Base-by-base conservation (phyloP, 2,888 invertebrate genomes). In the Synanthedon tipuliformis region DNA sequence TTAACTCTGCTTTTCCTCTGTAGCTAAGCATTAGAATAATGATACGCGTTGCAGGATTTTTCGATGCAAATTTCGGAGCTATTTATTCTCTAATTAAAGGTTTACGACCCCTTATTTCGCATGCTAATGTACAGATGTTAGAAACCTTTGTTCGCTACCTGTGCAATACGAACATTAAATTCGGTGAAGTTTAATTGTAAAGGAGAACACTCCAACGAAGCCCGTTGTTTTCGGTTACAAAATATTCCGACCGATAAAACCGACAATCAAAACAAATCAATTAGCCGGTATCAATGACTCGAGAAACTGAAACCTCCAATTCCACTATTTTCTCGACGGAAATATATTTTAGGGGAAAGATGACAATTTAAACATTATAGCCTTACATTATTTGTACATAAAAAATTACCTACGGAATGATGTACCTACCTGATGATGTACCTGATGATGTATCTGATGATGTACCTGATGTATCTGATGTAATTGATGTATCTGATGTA, bases 11-110 rank as follows among this genome's bases (percentile, higher is more conserved):
- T 49, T 23, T 49, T 49, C 13, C 59, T 62, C 61, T 59, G 57
- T 58, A 56, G 54, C 50, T 55, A 58, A 64, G 67, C 71, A 74
- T 81, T 79, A 78, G 75, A 80, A 73, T 81, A 82, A 83, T 81
- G 49, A 49, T 49, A 49, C 23, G 49, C 13, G 49, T 34, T 50
- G 34, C n/a, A 45, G 45, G 18, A 16, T 49, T 49, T 49, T 16
- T 49, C 16, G 49, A 49, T 62, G 56, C 55, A 41, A 55, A 59
- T 59, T 59, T 60, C 53, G 40, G 54, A 54, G 52, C 53, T 59
- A 61, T 62, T 61, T 62, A 63, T 65, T 68, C 66, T 66, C 65
- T 75, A 78, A 80, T 80, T 72, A 65, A 64, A 67, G 61, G 62
- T 56, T 56, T 58, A 60, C 61, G 66, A 64, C 56, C 62, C 61